phyloP scores from a whole-genome alignment of 2,888 invertebrate genomes.

The Ophioninae sp. region DNA sequence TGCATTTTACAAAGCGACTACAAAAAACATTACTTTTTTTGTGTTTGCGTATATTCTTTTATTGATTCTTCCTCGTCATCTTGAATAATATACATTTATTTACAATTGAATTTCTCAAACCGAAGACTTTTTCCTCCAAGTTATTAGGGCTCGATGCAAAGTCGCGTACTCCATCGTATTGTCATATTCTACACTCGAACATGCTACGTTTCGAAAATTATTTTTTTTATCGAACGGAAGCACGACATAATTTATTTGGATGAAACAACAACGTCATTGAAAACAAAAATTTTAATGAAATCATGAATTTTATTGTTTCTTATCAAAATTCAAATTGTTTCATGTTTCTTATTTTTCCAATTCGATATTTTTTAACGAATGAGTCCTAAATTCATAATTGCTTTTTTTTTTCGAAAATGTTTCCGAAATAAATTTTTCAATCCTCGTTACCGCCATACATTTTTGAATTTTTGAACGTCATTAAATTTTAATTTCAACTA shows the following conservation, averaged over 20 bases:
- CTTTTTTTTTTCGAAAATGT: neutral
- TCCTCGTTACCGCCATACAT: too few species aligned
- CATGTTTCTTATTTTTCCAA: neutral
- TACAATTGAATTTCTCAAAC: conserved; percentile 9
- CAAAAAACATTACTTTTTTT: neutral
- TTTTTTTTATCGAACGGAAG: neutral
- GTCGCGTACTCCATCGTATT: neutral
- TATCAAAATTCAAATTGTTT: too few species aligned
- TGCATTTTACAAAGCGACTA: neutral
- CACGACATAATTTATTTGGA: neutral
- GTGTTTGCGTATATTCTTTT: neutral
- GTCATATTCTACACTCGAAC: neutral
- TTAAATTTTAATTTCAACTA: too few species aligned
- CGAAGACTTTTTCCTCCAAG: neutral
- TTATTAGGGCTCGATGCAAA: neutral
- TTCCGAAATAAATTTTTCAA: too few species aligned
- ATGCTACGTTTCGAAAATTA: neutral
- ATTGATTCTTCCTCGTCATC: conserved; percentile 4
- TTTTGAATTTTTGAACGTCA: too few species aligned
- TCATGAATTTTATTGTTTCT: too few species aligned
- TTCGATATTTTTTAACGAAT: neutral
- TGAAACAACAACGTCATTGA: neutral
- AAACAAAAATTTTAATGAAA: too few species aligned
- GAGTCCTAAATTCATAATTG: neutral
- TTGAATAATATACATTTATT: conserved; percentile 15